phyloP scores from a whole-genome alignment of 2,888 invertebrate genomes.

The Drosophila mettleri region DNA sequence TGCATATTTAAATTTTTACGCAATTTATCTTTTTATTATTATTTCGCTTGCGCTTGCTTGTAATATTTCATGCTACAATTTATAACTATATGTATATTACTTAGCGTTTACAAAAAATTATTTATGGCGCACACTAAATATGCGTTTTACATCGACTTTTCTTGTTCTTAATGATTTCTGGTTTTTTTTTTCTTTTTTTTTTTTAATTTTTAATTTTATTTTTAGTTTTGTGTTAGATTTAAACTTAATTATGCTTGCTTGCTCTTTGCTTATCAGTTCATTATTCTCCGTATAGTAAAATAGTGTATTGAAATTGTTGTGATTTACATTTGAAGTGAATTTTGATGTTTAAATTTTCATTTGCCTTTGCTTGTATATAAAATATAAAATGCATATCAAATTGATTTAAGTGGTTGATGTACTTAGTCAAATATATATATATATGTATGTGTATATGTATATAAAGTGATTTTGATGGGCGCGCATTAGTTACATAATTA shows the following conservation, averaged over 20 bases:
- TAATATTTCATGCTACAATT: conserved; percentile 79
- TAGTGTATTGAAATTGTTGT: conserved; percentile 48
- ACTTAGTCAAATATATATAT: no score
- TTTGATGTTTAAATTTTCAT: conserved; percentile 14
- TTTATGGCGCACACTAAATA: conserved; percentile 54
- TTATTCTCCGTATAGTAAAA: conserved; percentile 71
- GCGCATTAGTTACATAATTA: conserved; percentile 37
- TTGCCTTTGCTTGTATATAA: conserved; percentile 55
- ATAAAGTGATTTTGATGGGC: conserved; percentile 36
- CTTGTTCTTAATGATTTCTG: conserved; percentile 22
- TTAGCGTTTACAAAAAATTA: conserved; percentile 72
- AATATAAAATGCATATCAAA: conserved; percentile 78
- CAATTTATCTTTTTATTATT: conserved; percentile 55
- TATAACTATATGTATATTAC: conserved; percentile 61
- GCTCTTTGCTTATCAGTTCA: conserved; percentile 78
- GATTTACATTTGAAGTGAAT: conserved; percentile 36
- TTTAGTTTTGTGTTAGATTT: conserved; percentile 36
- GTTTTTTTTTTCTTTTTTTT: conserved; percentile 24
- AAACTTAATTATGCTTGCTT: conserved; percentile 67
- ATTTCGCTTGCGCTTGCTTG: conserved; percentile 48
- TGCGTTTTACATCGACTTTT: conserved; percentile 37
- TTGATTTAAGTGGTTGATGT: conserved; percentile 40
- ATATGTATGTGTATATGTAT: no score
- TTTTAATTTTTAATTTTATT: not conserved
- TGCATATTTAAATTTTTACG: conserved; percentile 30